A percentile compares a stretch with the other conserved stretches of the same genome.
These are phyloP conservation scores for Brachypodius melanocephalos DNA, from an alignment of 2,113 vertebrate species.

Conservation along the genomic window DNA sequence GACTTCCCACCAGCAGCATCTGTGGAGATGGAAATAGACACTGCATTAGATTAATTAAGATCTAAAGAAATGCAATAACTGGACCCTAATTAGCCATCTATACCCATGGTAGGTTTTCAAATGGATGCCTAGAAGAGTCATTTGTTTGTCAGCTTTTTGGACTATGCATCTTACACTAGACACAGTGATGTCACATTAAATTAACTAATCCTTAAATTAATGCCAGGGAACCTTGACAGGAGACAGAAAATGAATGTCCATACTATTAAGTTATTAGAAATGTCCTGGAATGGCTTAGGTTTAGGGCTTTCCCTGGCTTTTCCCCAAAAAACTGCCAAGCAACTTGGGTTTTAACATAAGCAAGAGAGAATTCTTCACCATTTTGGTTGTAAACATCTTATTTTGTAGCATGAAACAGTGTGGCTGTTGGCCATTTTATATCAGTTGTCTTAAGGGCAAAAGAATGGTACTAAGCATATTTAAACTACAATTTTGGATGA, in stretches of 20 bases:
- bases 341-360: background rate
- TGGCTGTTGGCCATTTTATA: background rate
- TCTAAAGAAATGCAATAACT: background rate
- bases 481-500: background rate
- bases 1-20: background rate
- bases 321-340: background rate
- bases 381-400: background rate
- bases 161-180: background rate
- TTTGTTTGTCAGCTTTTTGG: background rate
- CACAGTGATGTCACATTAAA: fast-evolving
- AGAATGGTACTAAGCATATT: background rate
- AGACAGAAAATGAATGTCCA: background rate
- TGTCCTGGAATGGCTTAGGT: background rate
- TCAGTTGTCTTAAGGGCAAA: background rate
- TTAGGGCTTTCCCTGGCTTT: background rate
- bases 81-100: background rate
- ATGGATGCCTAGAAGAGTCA: background rate
- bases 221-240: background rate
- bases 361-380: background rate
- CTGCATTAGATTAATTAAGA: background rate
- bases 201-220: background rate
- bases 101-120: background rate
- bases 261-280: background rate
- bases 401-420: background rate
- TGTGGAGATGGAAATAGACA: background rate